A percentile compares a stretch with the other conserved stretches of the same genome.
These are phyloP conservation scores for Capromys pilorides DNA, from an alignment of 2,797 vertebrate genomes.

Conservation along the genomic window DNA sequence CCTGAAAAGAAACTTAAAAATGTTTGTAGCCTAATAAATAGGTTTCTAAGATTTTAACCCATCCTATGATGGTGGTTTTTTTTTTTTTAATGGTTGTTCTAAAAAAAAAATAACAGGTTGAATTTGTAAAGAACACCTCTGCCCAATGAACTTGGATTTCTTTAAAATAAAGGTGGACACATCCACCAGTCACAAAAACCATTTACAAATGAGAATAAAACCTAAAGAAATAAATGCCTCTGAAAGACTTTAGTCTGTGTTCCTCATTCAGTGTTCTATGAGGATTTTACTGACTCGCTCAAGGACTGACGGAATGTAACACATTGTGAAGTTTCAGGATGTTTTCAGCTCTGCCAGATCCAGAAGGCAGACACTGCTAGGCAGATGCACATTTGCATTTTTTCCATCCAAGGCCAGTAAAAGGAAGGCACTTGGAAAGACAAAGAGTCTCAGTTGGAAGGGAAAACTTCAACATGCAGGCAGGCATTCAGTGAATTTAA, in stretches of 20 bases:
- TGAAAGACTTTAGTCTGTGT: constrained; percentile 76
- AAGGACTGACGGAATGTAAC: constrained; percentile 80
- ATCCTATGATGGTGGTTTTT: not conserved
- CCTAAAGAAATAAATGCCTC: constrained; percentile 78
- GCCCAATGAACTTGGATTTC: constrained; percentile 72
- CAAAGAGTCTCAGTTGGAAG: constrained; percentile 43
- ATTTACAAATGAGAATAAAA: constrained; percentile 78
- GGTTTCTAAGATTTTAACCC: constrained; percentile 46
- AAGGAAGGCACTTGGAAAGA: constrained; percentile 73
- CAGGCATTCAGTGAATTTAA: not conserved
- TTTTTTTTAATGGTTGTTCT: too few species aligned
- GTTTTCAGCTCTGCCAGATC: constrained; percentile 74
- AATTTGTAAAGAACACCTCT: constrained; percentile 63
- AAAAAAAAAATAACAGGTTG: constrained; percentile 42
- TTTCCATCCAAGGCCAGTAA: constrained; percentile 55
- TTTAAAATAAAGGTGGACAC: constrained; percentile 67
- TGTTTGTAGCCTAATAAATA: constrained; percentile 55
- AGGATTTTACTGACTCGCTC: constrained; percentile 74
- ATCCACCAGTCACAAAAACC: constrained; percentile 72
- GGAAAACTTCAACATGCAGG: not conserved
- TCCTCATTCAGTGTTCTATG: constrained; percentile 74
- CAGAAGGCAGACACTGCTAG: constrained; percentile 68
- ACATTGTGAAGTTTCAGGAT: constrained; percentile 81
- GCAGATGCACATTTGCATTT: constrained; percentile 78
- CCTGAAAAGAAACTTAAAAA: not conserved